phyloP scores from a whole-genome alignment of 2,888 invertebrate genomes.

The Cotesia congregata region DNA sequence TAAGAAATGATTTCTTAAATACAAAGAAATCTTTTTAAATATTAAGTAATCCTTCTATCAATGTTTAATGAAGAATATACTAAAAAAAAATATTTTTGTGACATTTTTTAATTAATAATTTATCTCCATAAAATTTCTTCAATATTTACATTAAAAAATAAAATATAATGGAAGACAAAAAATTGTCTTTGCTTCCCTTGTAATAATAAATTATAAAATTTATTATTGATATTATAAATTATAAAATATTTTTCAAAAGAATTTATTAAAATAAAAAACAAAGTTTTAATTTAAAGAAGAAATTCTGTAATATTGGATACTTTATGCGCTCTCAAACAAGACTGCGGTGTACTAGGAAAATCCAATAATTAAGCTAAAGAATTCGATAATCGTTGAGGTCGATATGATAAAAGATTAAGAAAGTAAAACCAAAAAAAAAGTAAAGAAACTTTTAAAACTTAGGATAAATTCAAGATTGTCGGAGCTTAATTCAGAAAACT shows the following conservation, averaged over 20 bases:
- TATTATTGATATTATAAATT: constrained; percentile 7
- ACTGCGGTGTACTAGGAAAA: constrained; percentile 39
- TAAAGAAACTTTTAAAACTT: neutral
- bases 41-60: no score
- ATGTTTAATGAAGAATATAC: no score
- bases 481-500: neutral
- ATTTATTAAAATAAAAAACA: constrained; percentile 15
- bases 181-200: no score
- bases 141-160: no score
- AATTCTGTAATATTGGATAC: constrained; percentile 15
- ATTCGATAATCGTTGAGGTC: constrained; percentile 47
- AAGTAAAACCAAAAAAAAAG: neutral
- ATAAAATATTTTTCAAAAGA: neutral
- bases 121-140: no score
- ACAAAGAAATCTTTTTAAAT: no score
- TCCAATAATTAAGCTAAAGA: constrained; percentile 49
- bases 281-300: neutral
- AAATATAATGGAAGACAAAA: no score
- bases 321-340: constrained; percentile 26
- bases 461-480: neutral
- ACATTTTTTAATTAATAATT: no score
- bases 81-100: no score
- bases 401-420: constrained; percentile 5
- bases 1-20: no score
- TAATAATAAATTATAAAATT: neutral